phyloP scores from a whole-genome alignment of 2,113 vertebrate species.

The Puffinus mauretanicus region DNA sequence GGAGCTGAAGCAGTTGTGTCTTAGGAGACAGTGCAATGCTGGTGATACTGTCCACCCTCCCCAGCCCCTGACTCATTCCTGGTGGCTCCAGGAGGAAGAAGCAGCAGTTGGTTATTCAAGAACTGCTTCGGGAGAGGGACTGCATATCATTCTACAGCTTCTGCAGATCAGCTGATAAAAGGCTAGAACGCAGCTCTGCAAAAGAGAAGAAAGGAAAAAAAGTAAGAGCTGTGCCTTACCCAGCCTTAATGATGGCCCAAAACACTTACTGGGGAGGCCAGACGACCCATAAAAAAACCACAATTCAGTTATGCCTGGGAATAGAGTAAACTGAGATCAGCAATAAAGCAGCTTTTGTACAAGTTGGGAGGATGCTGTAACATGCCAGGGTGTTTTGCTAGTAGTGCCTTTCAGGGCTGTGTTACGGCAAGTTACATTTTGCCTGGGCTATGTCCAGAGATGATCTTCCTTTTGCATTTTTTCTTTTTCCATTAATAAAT shows the following conservation, averaged over 20 bases:
- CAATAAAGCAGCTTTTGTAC: slow-evolving; percentile 25
- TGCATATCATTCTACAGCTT: neutral
- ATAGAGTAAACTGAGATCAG: slow-evolving; percentile 30
- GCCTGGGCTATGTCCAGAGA: neutral
- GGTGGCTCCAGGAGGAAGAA: neutral
- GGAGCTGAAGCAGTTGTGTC: neutral
- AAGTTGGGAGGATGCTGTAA: slow-evolving; percentile 34
- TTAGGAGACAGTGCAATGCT: neutral
- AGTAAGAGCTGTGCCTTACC: neutral
- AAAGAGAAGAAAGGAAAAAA: neutral
- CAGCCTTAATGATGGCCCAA: neutral
- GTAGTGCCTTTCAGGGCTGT: neutral
- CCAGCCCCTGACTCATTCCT: neutral
- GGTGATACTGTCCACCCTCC: neutral
- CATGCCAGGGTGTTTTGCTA: slow-evolving; percentile 25
- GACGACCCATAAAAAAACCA: neutral
- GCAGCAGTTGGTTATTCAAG: neutral
- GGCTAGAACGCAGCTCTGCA: neutral
- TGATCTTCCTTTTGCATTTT: neutral
- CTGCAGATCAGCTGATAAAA: neutral
- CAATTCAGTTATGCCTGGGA: neutral
- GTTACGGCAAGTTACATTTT: slow-evolving; percentile 47
- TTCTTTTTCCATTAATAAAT: neutral
- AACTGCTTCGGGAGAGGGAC: neutral
- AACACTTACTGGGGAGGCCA: neutral